These are phyloP conservation scores for Bucorvus abyssinicus DNA, from an alignment of 2,797 vertebrate species.

Conservation along the genomic window DNA sequence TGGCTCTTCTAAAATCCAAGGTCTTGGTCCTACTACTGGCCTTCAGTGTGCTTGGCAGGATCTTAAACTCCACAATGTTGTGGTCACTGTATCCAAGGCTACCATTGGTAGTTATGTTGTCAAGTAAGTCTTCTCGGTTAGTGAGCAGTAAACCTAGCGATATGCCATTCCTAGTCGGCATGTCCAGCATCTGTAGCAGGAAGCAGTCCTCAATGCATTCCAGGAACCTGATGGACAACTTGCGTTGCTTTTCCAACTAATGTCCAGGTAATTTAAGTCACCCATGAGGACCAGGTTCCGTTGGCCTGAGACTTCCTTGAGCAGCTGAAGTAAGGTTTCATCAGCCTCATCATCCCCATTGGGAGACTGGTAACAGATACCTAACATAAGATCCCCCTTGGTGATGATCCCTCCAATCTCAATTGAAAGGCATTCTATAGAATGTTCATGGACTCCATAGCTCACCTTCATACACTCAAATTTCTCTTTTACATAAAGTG, in stretches of 20 bases:
- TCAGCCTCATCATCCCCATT: background rate
- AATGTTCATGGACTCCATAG: background rate
- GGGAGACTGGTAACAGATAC: background rate
- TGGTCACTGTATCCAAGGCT: background rate
- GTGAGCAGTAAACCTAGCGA: background rate
- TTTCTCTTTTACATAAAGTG: no score
- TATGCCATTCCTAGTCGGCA: rapidly evolving
- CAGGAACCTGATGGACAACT: background rate
- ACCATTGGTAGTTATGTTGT: no score
- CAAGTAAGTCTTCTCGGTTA: background rate
- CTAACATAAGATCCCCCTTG: background rate
- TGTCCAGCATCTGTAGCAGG: background rate
- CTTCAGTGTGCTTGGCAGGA: no score
- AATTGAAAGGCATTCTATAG: background rate
- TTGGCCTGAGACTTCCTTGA: background rate
- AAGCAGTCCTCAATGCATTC: background rate
- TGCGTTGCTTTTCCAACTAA: background rate
- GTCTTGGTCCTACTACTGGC: background rate
- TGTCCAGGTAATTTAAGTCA: background rate
- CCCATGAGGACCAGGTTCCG: background rate
- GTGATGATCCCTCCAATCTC: background rate
- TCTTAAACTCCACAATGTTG: no score
- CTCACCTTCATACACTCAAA: background rate
- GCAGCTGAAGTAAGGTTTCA: background rate
- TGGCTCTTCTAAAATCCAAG: background rate